Evolutionary conservation across 2,888 invertebrate genomes (phyloP).

Genomic region (Sericinus montela): DNA sequence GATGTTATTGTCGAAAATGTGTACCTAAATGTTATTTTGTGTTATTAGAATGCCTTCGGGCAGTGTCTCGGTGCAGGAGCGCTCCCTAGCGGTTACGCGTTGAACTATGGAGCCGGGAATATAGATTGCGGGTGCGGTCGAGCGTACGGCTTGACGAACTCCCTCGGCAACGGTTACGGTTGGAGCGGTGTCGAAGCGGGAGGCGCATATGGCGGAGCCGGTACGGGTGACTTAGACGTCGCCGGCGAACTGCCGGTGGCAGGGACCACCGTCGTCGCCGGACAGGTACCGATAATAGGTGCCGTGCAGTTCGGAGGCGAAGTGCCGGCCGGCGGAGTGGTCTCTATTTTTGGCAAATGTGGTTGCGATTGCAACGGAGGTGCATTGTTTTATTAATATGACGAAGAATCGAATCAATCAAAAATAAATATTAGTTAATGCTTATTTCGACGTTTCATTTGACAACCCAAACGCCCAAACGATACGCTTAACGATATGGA

Average conservation of each 20-base stretch:
- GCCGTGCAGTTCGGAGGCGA: conserved; percentile 13
- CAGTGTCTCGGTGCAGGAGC: neutral
- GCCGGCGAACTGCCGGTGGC: conserved; percentile 16
- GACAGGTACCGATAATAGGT: conserved; percentile 13
- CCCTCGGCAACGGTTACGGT: conserved; percentile 1
- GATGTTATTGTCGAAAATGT: no score
- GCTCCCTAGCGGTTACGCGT: neutral
- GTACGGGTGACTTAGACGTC: conserved; percentile 10
- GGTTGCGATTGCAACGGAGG: conserved; percentile 11
- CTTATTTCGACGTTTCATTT: no score
- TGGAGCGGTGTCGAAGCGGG: neutral
- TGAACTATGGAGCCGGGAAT: neutral
- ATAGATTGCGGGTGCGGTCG: no score
- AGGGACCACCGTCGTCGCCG: conserved; percentile 5
- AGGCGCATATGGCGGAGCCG: conserved; percentile 11
- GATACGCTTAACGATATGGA: no score
- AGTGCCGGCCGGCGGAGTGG: conserved; percentile 9
- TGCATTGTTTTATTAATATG: neutral
- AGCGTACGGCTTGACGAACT: no score
- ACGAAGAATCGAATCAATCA: no score
- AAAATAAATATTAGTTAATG: no score
- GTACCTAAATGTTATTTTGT: no score
- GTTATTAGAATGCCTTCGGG: no score
- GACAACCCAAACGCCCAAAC: no score
- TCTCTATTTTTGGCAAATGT: conserved; percentile 7